Percentiles rank a stretch among this genome's conserved stretches.
These are phyloP conservation scores for Atta texana DNA, from an alignment of 1,140 invertebrate genomes.

Conservation along the genomic window DNA sequence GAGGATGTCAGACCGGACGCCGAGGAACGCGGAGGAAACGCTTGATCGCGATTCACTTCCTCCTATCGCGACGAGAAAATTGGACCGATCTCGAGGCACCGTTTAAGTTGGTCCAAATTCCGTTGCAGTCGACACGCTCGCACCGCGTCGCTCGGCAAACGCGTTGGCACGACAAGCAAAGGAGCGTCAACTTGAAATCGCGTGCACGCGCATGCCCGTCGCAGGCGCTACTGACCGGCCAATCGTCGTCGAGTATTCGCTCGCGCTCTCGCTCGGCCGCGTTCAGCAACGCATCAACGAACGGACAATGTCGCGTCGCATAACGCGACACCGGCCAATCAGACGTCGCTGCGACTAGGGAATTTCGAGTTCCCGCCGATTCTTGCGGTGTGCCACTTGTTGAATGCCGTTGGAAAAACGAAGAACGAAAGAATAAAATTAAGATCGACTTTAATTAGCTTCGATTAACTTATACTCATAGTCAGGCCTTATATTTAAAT, in stretches of 20 bases:
- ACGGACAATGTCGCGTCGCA: neutral
- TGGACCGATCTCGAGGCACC: no score
- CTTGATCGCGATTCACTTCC: neutral
- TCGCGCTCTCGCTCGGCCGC: neutral
- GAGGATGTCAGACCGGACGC: neutral
- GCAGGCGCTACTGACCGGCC: constrained; percentile 4
- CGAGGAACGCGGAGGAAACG: neutral
- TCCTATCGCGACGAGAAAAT: neutral
- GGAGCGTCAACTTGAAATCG: constrained; percentile 69
- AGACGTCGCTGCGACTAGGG: neutral
- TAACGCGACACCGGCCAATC: neutral
- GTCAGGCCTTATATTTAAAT: no score
- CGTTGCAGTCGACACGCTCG: neutral
- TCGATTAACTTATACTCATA: no score
- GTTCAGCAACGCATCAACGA: neutral
- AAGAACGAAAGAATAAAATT: no score
- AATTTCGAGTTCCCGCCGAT: neutral
- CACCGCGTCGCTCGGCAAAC: neutral
- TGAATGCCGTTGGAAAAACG: neutral
- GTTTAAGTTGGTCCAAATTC: neutral
- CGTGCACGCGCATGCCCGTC: constrained; percentile 63
- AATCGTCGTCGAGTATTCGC: constrained; percentile 26
- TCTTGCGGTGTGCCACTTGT: neutral
- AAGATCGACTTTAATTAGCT: no score
- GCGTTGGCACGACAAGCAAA: constrained; percentile 1